phyloP scores from a whole-genome alignment of 2,113 vertebrate species.

The Pterocles gutturalis region DNA sequence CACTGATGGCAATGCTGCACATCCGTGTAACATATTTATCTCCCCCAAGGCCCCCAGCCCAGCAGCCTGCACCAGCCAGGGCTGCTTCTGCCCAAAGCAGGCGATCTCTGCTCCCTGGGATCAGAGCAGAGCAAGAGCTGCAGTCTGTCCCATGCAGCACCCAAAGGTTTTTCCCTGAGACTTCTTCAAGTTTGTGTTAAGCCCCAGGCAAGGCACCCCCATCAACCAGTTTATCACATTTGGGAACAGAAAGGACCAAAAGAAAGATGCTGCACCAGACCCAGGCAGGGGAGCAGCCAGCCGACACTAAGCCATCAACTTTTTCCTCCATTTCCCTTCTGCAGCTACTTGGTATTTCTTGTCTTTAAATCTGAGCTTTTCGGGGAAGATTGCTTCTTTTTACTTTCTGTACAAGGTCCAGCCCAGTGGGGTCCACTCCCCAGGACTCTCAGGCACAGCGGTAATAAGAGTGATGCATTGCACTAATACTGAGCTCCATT shows the following conservation, averaged over 20 bases:
- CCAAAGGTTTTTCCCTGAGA: too few species aligned
- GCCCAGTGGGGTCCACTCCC: neutral
- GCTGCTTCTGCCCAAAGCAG: neutral
- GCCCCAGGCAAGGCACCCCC: neutral
- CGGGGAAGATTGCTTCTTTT: neutral
- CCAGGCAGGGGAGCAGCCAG: neutral
- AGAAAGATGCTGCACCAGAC: neutral
- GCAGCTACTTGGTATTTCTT: neutral
- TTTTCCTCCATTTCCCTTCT: neutral
- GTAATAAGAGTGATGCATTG: neutral
- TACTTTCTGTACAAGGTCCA: too few species aligned
- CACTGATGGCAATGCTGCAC: neutral
- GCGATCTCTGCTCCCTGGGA: fast-evolving
- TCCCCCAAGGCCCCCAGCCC: too few species aligned
- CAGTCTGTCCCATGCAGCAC: neutral
- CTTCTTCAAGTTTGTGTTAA: neutral
- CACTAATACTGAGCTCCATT: neutral
- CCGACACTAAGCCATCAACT: neutral
- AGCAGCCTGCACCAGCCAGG: neutral
- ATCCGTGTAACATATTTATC: fast-evolving
- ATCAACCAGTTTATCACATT: neutral
- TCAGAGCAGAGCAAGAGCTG: fast-evolving
- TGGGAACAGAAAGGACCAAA: neutral
- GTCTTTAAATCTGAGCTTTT: neutral
- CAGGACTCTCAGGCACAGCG: neutral